Evolutionary conservation across 2,113 vertebrate species (phyloP).

Genomic region (Mustela lutreola): DNA sequence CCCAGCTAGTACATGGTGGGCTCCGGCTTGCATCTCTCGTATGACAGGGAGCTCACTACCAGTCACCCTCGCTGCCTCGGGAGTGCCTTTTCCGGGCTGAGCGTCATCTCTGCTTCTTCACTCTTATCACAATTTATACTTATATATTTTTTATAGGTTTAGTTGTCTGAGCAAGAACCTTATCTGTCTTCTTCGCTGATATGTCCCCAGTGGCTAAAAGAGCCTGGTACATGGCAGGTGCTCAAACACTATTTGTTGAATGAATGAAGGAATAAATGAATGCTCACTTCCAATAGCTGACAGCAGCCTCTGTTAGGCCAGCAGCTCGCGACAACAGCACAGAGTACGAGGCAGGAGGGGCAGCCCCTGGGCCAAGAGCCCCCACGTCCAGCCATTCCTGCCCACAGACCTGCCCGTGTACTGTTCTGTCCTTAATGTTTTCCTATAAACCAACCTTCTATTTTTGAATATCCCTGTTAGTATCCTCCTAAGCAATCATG

Average conservation of each 20-base stretch:
- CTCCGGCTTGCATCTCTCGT: background rate
- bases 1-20: background rate
- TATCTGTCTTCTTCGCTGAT: constrained; percentile 18
- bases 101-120: background rate
- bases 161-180: constrained; percentile 18
- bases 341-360: background rate
- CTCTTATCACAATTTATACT: background rate
- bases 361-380: background rate
- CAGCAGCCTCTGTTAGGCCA: background rate
- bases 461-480: constrained; percentile 42
- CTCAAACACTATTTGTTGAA: background rate
- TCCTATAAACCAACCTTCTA: constrained; percentile 55
- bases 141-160: background rate
- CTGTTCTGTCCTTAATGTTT: background rate
- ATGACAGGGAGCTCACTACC: background rate
- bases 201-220: background rate
- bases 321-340: background rate
- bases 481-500: constrained; percentile 66
- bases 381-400: background rate
- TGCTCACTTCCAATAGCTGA: background rate
- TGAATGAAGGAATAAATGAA: background rate
- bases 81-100: background rate
- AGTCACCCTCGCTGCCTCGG: background rate
- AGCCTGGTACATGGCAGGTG: background rate
- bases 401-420: fast-evolving